Percentiles rank a stretch among this genome's conserved stretches.
These are phyloP conservation scores for Eulemur macaco DNA, from an alignment of 2,113 vertebrate species.

Conservation along the genomic window DNA sequence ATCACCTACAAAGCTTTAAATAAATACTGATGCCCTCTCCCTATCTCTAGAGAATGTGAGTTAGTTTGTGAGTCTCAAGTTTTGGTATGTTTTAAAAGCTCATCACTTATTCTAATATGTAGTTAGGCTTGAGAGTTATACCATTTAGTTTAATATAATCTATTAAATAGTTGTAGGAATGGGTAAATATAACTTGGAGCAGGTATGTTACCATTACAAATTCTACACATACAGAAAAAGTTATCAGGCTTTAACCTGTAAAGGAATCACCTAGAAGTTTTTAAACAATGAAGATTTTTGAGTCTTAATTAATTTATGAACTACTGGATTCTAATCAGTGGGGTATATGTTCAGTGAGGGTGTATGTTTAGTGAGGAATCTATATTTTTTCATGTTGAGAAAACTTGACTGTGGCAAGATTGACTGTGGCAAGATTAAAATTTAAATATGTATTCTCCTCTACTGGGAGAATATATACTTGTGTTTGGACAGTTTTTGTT, in stretches of 20 bases:
- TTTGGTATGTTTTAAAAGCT: neutral
- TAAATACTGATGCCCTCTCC: neutral
- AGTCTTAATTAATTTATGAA: neutral
- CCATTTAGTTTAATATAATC: neutral
- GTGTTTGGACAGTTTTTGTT: neutral
- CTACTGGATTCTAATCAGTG: neutral
- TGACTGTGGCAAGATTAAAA: neutral
- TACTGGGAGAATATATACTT: neutral
- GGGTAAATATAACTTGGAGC: neutral
- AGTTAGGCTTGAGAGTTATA: neutral
- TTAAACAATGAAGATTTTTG: neutral
- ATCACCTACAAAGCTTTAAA: neutral
- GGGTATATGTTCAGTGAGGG: neutral
- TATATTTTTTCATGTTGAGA: neutral
- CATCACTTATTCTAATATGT: neutral
- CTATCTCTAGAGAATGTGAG: neutral
- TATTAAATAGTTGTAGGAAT: neutral
- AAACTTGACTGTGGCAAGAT: neutral
- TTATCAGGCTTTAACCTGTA: neutral
- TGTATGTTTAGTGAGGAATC: neutral
- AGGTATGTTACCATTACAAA: neutral
- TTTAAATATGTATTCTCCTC: neutral
- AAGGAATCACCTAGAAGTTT: neutral
- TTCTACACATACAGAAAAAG: neutral
- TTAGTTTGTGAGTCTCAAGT: neutral